These are phyloP conservation scores for Triplophysa tibetana DNA, from an alignment of 2,113 vertebrate genomes.

Conservation along the genomic window DNA sequence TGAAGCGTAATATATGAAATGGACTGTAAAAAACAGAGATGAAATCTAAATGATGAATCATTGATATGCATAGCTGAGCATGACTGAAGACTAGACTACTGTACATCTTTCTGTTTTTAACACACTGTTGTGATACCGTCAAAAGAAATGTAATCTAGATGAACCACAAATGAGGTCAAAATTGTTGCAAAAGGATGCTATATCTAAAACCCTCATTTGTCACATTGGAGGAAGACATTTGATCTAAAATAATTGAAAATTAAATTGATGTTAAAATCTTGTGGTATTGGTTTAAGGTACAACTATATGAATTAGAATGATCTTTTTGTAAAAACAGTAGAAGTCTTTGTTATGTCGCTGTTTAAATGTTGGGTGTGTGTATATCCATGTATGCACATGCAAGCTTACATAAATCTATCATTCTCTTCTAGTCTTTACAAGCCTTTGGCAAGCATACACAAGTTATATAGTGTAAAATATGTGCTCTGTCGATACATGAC, in stretches of 20 bases:
- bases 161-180: not conserved
- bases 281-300: too few species aligned
- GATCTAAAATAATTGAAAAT: too few species aligned
- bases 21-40: constrained; percentile 1
- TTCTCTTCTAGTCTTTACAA: not conserved
- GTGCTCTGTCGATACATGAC: not conserved
- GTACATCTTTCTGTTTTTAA: not conserved
- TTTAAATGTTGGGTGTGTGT: not conserved
- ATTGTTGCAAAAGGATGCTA: not conserved
- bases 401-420: not conserved
- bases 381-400: not conserved
- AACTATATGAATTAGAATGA: too few species aligned
- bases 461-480: constrained; percentile 2
- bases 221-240: too few species aligned
- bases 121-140: not conserved
- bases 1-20: constrained; percentile 10
- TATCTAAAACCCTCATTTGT: too few species aligned
- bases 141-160: not conserved
- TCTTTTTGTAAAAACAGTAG: not conserved
- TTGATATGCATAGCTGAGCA: not conserved
- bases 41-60: constrained; percentile 9
- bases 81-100: not conserved
- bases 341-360: not conserved
- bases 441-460: not conserved
- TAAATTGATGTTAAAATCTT: too few species aligned